Evolutionary conservation across 1,140 invertebrate genomes (phyloP), one percentile per base, ranked within the genome.

Genomic region (Catajapyx aquilonaris): DNA sequence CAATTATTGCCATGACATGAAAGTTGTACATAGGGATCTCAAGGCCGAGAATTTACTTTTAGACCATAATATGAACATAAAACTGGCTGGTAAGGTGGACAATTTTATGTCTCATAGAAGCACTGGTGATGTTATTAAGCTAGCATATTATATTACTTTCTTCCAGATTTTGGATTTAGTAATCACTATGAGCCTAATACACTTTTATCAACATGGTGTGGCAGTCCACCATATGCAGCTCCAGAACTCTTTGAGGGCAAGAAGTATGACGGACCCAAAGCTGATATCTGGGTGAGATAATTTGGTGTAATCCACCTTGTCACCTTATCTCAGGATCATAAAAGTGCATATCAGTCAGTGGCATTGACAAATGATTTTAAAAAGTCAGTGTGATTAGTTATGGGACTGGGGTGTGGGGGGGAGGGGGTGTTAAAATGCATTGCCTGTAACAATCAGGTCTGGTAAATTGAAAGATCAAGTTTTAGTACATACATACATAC

Each of bases 241-340:
- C 91, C 91, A 15, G 91, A 97, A 68, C 73, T 97, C 32, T 94
- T 97, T 61, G 84, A 94, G 58, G 91, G 90, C 34, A 86, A 86
- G 52, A 76, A 86, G 52, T 97, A 97, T 52, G 85, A 90, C 48
- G 90, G 90, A 9, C 86, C 87, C 20, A 81, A 90, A 65, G 90
- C 91, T 41, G 91, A 96, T 64, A 83, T 97, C 54, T 97, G 91
- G 91, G 86, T 90, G 68, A 54, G 59, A n/a, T n/a, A n/a, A n/a
- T n/a, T n/a, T n/a, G n/a, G n/a, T n/a, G n/a, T n/a, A n/a, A n/a
- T n/a, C n/a, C n/a, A n/a, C n/a, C n/a, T n/a, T n/a, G n/a, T n/a
- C n/a, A n/a, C n/a, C n/a, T n/a, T n/a, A n/a, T n/a, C n/a, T n/a
- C n/a, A n/a, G n/a, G n/a, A n/a, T n/a, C n/a, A n/a, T n/a, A n/a